These are phyloP conservation scores for Hyles euphorbiae DNA, from an alignment of 1,140 invertebrate genomes.

Conservation along the genomic window DNA sequence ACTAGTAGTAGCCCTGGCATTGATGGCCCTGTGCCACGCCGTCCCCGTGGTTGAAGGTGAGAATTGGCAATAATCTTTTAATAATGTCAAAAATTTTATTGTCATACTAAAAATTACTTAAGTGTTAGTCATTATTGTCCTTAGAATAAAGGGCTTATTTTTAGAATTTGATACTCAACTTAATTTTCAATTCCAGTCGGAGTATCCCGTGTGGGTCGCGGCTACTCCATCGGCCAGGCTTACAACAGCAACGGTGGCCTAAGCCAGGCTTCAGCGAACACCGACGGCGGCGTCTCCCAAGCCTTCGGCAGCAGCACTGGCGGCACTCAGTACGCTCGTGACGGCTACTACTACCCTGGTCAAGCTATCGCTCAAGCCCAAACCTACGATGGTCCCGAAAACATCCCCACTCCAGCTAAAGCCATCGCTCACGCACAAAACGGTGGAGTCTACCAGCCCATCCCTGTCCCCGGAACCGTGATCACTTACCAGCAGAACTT, in stretches of 20 bases:
- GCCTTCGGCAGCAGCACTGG: slow-evolving; percentile 38
- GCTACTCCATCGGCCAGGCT: slow-evolving; percentile 44
- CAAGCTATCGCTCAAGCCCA: slow-evolving; percentile 47
- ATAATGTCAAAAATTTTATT: neutral
- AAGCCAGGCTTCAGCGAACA: slow-evolving; percentile 36
- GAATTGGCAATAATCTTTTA: slow-evolving; percentile 13
- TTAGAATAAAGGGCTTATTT: too few relatives aligned
- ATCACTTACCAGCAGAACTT: slow-evolving; percentile 59
- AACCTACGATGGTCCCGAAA: slow-evolving; percentile 31
- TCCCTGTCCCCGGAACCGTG: slow-evolving; percentile 48
- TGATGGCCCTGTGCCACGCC: slow-evolving; percentile 44
- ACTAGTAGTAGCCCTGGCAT: slow-evolving; percentile 47
- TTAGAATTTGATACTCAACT: too few relatives aligned
- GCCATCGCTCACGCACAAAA: slow-evolving; percentile 46
- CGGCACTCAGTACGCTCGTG: slow-evolving; percentile 11
- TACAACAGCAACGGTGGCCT: slow-evolving; percentile 35
- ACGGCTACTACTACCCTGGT: slow-evolving; percentile 31
- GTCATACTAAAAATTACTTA: neutral
- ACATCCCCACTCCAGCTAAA: slow-evolving; percentile 8
- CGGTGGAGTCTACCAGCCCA: slow-evolving; percentile 37
- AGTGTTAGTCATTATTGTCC: neutral
- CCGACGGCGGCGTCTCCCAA: slow-evolving; percentile 37
- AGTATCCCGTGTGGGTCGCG: slow-evolving; percentile 50
- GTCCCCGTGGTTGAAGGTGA: slow-evolving; percentile 53
- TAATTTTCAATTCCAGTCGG: slow-evolving; percentile 28